Base-by-base conservation (phyloP, 2,113 vertebrate species). In the Toxotes chatareus region DNA sequence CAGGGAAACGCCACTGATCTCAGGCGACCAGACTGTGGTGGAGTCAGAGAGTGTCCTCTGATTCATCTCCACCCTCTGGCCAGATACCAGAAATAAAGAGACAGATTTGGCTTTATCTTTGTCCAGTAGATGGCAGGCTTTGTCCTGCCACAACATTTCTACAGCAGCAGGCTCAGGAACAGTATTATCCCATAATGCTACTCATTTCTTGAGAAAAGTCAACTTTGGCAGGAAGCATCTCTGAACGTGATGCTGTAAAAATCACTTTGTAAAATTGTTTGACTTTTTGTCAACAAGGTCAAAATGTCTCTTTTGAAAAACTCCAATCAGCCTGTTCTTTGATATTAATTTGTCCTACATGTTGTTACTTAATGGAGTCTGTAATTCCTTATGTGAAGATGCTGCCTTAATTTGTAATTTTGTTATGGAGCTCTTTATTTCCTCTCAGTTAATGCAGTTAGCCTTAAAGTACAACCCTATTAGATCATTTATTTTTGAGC, bases 71-170 rank as follows among this genome's bases (percentile, higher is more conserved):
- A 51, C 84, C 89, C 80, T 75, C 77, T 84, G 88, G 85, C 63
- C 42, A 71, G 84, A 76, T 17, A 73, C 42, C 59, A 80, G 38
- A 76, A 79, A 72, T 53, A 44, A 86, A 73, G 31, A 44, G 49
- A 6, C 49, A 4, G 17, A 34, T 56, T 62, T 57, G 36, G 27
- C 55, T 73, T 68, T 38, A 42, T 59, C 2, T 66, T 0, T 46
- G 57, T 23, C 91, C 93, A 90, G 79, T 73, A 94, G 93, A 84
- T 92, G 93, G 92, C 93, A 93, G 83, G 36, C 84, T 88, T 90
- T 86, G 71, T 69, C 85, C 83, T 91, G 70, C 55, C 76, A 87
- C 21, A 27, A 73, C 64, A 10, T 59, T 19, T 11, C 0, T 1
- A 66, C 42, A 68, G 40, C n/a, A 13, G 23, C 27, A 34, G 13